phyloP scores from a whole-genome alignment of 2,797 vertebrate species.

The Catamblyrhynchus diadema region DNA sequence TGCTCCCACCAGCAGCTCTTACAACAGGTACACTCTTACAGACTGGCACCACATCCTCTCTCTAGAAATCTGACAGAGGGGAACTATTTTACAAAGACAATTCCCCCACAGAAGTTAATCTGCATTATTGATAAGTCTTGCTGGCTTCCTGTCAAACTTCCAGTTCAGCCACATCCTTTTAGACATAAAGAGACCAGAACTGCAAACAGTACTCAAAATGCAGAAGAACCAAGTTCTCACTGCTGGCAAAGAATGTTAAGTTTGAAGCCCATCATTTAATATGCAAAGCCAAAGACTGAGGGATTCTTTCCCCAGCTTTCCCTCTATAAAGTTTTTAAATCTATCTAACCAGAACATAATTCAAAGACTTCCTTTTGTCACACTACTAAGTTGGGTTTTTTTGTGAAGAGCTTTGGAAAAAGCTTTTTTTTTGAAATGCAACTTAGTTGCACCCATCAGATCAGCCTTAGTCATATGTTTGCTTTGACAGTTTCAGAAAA shows the following conservation, averaged over 20 bases:
- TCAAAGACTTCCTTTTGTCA: background rate
- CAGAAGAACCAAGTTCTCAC: background rate
- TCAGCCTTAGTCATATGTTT: background rate
- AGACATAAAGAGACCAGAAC: background rate
- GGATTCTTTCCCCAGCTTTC: fast-evolving
- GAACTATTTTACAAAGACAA: background rate
- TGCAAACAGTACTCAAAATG: background rate
- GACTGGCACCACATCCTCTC: background rate
- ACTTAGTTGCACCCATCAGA: background rate
- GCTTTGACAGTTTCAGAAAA: background rate
- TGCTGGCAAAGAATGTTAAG: background rate
- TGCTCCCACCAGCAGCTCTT: background rate
- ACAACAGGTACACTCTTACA: background rate
- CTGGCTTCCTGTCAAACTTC: background rate
- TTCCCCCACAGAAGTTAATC: background rate
- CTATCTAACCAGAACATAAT: background rate
- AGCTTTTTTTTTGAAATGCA: background rate
- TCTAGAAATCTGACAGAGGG: background rate
- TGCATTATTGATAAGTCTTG: background rate
- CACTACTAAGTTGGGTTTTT: background rate
- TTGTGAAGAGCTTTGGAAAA: background rate
- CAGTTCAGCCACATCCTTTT: background rate
- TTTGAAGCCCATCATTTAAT: background rate
- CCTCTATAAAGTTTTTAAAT: background rate
- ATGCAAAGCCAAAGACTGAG: background rate